phyloP scores from a whole-genome alignment of 2,888 invertebrate species.

The Zygaena filipendulae region DNA sequence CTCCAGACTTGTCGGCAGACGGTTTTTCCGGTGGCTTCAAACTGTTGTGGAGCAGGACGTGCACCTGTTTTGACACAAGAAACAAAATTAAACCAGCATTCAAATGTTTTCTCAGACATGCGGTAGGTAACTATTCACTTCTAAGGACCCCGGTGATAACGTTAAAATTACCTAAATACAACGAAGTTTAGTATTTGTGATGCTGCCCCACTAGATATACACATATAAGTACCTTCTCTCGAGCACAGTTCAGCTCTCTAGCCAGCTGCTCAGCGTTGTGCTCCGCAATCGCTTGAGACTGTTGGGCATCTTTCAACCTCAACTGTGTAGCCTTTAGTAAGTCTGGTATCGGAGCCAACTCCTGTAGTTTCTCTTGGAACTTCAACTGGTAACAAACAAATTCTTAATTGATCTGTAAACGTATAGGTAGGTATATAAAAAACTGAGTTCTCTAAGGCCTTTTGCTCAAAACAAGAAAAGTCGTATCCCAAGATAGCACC shows the following conservation, averaged over 20 bases:
- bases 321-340: constrained; percentile 75
- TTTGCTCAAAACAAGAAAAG: no score
- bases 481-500: no score
- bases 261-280: constrained; percentile 74
- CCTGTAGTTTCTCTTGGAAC: constrained; percentile 78
- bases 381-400: constrained; percentile 35
- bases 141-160: no score
- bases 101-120: background rate
- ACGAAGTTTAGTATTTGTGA: no score
- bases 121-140: no score
- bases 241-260: constrained; percentile 70
- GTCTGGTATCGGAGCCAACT: constrained; percentile 75
- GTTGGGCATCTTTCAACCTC: constrained; percentile 75
- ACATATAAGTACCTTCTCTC: constrained; percentile 71
- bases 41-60: constrained; percentile 40
- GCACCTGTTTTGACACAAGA: no score
- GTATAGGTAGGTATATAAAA: no score
- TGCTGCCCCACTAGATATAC: no score
- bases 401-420: background rate
- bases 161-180: no score
- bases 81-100: background rate
- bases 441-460: no score
- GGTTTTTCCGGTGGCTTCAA: constrained; percentile 38
- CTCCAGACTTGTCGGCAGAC: constrained; percentile 34
- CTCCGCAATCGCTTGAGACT: constrained; percentile 73